Evolutionary conservation across 2,797 vertebrate species (phyloP).

Genomic region (Poecilia velifera): DNA sequence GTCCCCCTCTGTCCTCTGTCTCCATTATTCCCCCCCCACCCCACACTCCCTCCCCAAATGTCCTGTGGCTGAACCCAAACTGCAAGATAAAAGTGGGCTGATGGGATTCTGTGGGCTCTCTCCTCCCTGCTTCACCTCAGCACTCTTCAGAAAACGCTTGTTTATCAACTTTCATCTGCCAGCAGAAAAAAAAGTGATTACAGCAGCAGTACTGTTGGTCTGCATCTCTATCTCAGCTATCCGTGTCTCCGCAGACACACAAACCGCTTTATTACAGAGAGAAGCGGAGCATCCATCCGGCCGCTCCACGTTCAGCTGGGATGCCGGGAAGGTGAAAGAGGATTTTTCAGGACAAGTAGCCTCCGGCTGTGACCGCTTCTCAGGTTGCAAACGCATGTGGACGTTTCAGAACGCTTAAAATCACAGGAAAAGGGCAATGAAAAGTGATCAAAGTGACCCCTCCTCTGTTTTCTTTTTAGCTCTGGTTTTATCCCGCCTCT

Average conservation of each 20-base stretch:
- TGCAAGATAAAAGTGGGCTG: not conserved
- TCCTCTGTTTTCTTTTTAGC: not conserved
- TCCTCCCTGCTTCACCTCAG: slow-evolving; percentile 26
- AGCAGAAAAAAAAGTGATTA: slow-evolving; percentile 64
- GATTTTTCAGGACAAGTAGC: slow-evolving; percentile 29
- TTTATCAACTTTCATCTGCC: slow-evolving; percentile 76
- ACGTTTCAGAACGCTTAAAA: slow-evolving; percentile 2
- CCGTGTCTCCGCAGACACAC: slow-evolving; percentile 11
- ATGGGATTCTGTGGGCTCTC: not conserved
- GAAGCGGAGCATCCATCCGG: slow-evolving; percentile 51
- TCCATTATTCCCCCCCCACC: not conserved
- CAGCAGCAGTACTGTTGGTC: slow-evolving; percentile 72
- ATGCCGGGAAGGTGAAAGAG: not conserved
- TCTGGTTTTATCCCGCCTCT: not conserved
- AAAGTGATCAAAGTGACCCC: slow-evolving; percentile 4
- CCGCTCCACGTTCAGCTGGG: not conserved
- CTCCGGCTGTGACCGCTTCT: not conserved
- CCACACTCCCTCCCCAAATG: not conserved
- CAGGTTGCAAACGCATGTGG: slow-evolving; percentile 9
- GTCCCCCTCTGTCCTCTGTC: not conserved
- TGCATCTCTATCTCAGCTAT: slow-evolving; percentile 58
- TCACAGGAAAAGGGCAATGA: not conserved
- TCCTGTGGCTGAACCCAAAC: not conserved
- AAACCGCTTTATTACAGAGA: slow-evolving; percentile 16
- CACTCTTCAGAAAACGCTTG: slow-evolving; percentile 75